Base-by-base conservation (phyloP, 2,888 invertebrate genomes). In the Pristionchus exspectatus region DNA sequence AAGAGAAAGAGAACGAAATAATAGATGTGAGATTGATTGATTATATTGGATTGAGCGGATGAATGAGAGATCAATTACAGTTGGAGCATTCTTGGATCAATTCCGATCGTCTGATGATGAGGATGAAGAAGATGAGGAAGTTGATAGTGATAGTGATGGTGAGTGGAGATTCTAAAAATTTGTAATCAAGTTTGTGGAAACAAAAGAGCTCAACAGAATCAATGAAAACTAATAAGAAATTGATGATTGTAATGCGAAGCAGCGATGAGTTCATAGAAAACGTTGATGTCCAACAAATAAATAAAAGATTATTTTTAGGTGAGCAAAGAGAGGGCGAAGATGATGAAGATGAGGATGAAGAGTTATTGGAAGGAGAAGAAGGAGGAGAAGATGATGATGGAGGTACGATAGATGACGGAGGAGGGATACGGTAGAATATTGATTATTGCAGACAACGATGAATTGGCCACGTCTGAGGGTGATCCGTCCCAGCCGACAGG, bases 91-190 rank as follows among this genome's bases (percentile, higher is more conserved):
- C 21, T 63, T 63, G 24, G 63, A n/a, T 24, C 10, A 10, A 10
- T 63, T 24, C 63, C 63, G 24, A 4, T n/a, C 21, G 14, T n/a
- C 63, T 21, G 72, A 90, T 59, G 84, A 90, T 50, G 69, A 56
- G n/a, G 44, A 50, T 54, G 90, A 90, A 56, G 92, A 91, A 77
- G 90, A 91, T 7, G 92, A 88, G 18, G 92, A 93, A 18, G 90
- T 90, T 12, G 91, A 91, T 16, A 86, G 84, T n/a, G 63, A 87
- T 38, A 87, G 63, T 33, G 88, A 77, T 9, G 90, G 83, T 54
- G 90, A 74, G 81, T 88, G 77, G 44, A 50, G 44, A 50, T n/a
- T n/a, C n/a, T n/a, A n/a, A n/a, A n/a, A n/a, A n/a, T n/a, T n/a
- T n/a, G n/a, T n/a, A n/a, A n/a, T n/a, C n/a, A n/a, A n/a, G n/a